A percentile compares a stretch with the other conserved stretches of the same genome.
Conservation (phyloP, 2,888 invertebrate species). For the Nephrotoma guestfalica region DNA sequence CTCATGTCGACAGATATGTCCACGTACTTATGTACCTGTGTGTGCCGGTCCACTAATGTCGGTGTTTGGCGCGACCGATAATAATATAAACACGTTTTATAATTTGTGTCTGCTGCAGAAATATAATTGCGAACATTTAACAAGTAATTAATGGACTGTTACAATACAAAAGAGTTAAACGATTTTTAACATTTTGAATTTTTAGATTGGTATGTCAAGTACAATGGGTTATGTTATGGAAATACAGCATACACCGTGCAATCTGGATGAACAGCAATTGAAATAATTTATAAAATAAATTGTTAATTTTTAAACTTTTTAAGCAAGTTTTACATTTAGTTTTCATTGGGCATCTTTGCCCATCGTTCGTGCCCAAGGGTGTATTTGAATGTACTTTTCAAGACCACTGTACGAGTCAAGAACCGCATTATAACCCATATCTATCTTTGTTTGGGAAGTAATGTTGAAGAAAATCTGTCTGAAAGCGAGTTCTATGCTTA, state of each 20-base stretch:
- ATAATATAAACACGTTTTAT: not conserved
- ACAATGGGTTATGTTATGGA: not conserved
- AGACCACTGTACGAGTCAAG: too few species aligned
- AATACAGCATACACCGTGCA: not conserved
- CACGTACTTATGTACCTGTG: not conserved
- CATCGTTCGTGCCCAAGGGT: too few species aligned
- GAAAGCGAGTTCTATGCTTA: too few species aligned
- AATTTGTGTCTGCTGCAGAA: not conserved
- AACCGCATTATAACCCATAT: too few species aligned
- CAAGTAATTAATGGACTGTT: not conserved
- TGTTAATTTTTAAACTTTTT: too few species aligned
- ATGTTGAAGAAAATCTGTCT: too few species aligned
- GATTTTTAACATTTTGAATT: not conserved
- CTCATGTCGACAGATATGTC: not conserved
- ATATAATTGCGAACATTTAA: not conserved
- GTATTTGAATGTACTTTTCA: too few species aligned
- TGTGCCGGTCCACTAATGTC: not conserved
- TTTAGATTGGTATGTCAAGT: not conserved
- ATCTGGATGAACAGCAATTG: not conserved
- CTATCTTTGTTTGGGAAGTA: not conserved
- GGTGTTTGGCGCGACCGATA: not conserved
- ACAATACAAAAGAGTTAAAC: not conserved
- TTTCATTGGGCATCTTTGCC: too few species aligned
- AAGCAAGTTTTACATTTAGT: too few species aligned
- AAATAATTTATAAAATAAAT: too few species aligned